Conservation (phyloP, 2,113 vertebrate genomes). For the Tachysurus vachellii region DNA sequence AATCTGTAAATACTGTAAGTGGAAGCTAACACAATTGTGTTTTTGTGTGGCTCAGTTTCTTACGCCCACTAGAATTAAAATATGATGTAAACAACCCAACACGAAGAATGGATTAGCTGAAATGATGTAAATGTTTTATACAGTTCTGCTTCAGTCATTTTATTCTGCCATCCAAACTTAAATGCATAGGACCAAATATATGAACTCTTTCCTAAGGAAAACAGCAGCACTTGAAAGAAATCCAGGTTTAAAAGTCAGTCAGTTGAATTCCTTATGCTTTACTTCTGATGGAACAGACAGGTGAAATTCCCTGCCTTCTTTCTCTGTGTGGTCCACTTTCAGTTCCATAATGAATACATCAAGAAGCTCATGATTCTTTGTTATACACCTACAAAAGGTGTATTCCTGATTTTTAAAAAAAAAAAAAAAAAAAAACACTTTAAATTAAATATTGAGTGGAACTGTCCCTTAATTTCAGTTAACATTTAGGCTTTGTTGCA, state of each 20-base stretch:
- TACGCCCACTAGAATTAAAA: not conserved
- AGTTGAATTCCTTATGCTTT: not conserved
- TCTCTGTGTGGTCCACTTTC: not conserved
- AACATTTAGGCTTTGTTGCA: not conserved
- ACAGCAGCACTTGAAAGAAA: not conserved
- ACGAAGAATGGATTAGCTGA: not conserved
- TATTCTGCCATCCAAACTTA: not conserved
- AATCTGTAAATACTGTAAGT: not conserved
- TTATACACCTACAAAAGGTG: not conserved
- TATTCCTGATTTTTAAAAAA: not conserved
- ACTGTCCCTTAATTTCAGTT: not conserved
- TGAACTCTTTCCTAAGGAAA: not conserved
- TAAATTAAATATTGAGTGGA: not conserved
- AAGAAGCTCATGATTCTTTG: not conserved
- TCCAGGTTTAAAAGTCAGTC: not conserved
- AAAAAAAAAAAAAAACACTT: not conserved
- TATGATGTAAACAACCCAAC: not conserved
- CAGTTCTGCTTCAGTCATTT: not conserved
- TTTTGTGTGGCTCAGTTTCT: not conserved
- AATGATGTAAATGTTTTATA: not conserved
- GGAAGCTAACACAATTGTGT: not conserved
- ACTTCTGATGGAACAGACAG: not conserved
- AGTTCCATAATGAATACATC: conserved; percentile 2
- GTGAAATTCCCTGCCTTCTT: not conserved
- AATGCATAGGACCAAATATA: not conserved